phyloP scores from a whole-genome alignment of 1,140 invertebrate species.

The Ditylenchus dipsaci region DNA sequence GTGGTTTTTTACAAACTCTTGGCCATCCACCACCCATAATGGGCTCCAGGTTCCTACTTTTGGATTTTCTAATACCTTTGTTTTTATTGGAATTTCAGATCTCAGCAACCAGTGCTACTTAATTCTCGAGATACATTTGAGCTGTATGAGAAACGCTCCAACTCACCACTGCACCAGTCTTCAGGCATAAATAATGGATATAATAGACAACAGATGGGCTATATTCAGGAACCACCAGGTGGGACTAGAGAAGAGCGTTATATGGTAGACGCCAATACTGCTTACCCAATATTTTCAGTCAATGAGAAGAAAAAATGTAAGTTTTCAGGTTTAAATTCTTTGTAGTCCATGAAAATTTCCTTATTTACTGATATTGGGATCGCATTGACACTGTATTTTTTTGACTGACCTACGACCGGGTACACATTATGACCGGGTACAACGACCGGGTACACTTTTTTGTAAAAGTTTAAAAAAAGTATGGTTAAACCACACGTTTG shows the following conservation, averaged over 20 bases:
- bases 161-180: conserved; percentile 12
- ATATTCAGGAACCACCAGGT: conserved; percentile 8
- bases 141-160: conserved; percentile 31
- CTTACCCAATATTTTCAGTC: conserved; percentile 10
- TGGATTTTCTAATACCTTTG: too few species aligned
- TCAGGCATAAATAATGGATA: not conserved
- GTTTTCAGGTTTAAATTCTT: not conserved
- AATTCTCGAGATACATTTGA: conserved; percentile 34
- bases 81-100: not conserved
- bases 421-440: too few species aligned
- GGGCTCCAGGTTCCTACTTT: too few species aligned
- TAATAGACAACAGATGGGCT: not conserved
- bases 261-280: not conserved
- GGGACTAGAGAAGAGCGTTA: not conserved
- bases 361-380: too few species aligned
- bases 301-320: conserved; percentile 3
- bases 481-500: too few species aligned
- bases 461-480: too few species aligned
- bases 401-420: too few species aligned
- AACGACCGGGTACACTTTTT: too few species aligned
- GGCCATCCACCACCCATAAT: too few species aligned
- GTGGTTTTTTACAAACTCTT: too few species aligned
- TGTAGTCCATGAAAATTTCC: too few species aligned
- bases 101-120: conserved; percentile 4
- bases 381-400: too few species aligned